Conservation (phyloP, 2,797 vertebrate genomes). For the Myiotriccus ornatus region DNA sequence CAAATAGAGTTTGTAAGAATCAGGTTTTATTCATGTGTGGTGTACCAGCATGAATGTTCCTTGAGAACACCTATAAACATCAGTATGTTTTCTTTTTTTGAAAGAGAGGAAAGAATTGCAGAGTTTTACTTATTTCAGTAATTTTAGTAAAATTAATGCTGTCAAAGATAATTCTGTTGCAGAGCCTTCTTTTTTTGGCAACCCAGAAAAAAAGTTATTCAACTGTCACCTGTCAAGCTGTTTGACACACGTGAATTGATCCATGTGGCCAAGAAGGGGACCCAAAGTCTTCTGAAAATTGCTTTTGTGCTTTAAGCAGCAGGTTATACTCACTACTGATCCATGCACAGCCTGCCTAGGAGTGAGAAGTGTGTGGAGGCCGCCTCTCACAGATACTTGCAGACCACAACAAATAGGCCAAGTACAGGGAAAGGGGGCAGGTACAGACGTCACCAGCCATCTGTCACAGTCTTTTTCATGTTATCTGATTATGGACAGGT, state of each 20-base stretch:
- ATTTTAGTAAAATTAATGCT: neutral
- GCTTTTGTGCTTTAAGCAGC: neutral
- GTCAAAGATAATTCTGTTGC: neutral
- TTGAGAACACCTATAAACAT: neutral
- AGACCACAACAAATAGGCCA: neutral
- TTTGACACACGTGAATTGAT: neutral
- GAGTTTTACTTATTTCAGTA: neutral
- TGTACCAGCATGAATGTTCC: slow-evolving; percentile 5
- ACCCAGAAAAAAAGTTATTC: neutral
- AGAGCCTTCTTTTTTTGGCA: neutral
- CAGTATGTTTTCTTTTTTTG: neutral
- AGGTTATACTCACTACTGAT: neutral
- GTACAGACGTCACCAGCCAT: slow-evolving; percentile 19
- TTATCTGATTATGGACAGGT: slow-evolving; percentile 52
- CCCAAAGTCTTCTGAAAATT: neutral
- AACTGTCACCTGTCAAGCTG: neutral
- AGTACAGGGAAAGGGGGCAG: neutral
- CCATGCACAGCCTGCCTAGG: neutral
- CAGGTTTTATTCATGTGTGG: neutral
- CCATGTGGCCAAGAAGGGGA: neutral
- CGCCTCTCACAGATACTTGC: neutral
- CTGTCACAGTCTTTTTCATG: neutral
- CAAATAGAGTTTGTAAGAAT: neutral
- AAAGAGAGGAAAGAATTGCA: neutral
- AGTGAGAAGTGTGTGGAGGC: neutral